Evolutionary conservation across 2,797 vertebrate species (phyloP).

Genomic region (Melanotaenia maccullochi): DNA sequence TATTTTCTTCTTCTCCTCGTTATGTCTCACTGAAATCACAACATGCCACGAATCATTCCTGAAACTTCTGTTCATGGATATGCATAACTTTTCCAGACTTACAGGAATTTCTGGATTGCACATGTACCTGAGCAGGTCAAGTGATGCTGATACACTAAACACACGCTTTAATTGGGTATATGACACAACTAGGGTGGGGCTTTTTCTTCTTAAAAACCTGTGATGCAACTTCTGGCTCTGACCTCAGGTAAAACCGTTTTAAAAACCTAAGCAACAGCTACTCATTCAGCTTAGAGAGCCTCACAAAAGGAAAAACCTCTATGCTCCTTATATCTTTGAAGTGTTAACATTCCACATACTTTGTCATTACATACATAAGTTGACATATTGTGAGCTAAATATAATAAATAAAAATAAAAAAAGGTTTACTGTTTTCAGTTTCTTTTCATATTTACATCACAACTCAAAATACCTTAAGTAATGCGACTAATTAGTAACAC

Average conservation of each 20-base stretch:
- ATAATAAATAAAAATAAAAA: not conserved
- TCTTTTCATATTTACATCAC: not conserved
- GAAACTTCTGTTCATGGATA: not conserved
- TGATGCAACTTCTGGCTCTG: conserved; percentile 1
- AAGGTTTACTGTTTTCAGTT: not conserved
- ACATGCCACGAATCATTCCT: not conserved
- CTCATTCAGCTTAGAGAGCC: not conserved
- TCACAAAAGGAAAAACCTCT: not conserved
- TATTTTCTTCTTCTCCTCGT: not conserved
- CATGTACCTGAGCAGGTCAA: not conserved
- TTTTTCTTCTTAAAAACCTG: conserved; percentile 19
- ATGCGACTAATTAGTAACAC: conserved; percentile 2
- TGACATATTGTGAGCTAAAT: not conserved
- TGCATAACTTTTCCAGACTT: not conserved
- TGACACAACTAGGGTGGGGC: conserved; percentile 47
- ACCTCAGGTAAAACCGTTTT: not conserved
- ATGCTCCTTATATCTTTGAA: not conserved
- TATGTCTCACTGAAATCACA: conserved; percentile 6
- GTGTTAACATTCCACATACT: not conserved
- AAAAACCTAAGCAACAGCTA: not conserved
- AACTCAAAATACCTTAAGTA: no score
- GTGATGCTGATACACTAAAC: conserved; percentile 33
- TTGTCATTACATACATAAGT: not conserved
- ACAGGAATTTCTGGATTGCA: not conserved
- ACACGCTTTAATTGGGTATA: conserved; percentile 28